Base-by-base conservation (phyloP, 1,140 invertebrate genomes). In the Caenorhabditis remanei region DNA sequence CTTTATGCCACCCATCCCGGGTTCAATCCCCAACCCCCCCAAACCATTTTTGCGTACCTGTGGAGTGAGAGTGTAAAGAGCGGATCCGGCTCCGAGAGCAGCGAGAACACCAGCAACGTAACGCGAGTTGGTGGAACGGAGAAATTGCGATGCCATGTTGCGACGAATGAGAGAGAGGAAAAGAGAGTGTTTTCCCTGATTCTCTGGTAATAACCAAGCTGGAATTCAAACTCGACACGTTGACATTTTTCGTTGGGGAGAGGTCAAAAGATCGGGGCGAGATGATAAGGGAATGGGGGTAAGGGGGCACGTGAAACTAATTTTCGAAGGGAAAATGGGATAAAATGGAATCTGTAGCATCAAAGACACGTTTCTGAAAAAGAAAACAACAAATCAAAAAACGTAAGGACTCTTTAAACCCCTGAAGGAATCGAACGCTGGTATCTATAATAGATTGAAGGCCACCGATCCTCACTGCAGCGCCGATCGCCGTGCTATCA, bases 121-220 rank as follows among this genome's bases (percentile, higher is more conserved):
- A 48, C 71, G 71, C 7, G 71, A 79, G 71, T 79, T 79, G 43
- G 71, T 50, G n/a, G 71, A 79, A 79, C 71, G 71, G 71, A 79
- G 71, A 50, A 79, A 79, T 79, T 79, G 71, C 46, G 71, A 79
- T 79, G 71, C 71, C 71, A 79, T 79, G 50, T 50, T 46, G 71
- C 50, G 46, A 41, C 46, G 53, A 14, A 32, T n/a, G n/a, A 79
- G n/a, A 50, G 16, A 79, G 43, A 40, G 71, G 65, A 71, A n/a
- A 79, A 79, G 32, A 32, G 32, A 32, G 32, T 32, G 32, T 32
- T 32, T 32, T 32, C 32, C n/a, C 16, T 16, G 50, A 53, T 79
- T 79, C 71, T 79, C 46, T 6, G 71, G 46, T 16, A 79, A 79
- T 79, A 79, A 79, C 8, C n/a, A 50, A 2, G 50, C 71, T 79